A percentile compares a stretch with the other conserved stretches of the same genome.
Conservation (phyloP, 1,140 invertebrate genomes). For the Wiebesia pumilae region DNA sequence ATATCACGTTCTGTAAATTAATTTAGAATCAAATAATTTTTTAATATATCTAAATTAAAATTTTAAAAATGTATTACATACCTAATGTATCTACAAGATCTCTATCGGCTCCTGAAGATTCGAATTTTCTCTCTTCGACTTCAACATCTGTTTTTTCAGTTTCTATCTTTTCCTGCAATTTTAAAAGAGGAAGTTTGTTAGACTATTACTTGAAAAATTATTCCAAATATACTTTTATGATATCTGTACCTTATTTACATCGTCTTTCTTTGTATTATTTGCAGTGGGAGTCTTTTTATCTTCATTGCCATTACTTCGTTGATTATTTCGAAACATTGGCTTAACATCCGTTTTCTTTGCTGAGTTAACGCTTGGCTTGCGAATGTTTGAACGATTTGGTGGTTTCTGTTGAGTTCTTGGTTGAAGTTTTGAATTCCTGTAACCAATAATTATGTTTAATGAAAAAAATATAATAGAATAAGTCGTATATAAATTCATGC, state of each 20-base stretch:
- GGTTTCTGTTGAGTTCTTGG: constrained; percentile 70
- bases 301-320: constrained; percentile 69
- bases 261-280: constrained; percentile 70
- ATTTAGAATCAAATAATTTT: not conserved
- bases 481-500: not conserved
- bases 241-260: constrained; percentile 65
- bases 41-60: not conserved
- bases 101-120: constrained; percentile 90
- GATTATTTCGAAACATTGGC: constrained; percentile 60
- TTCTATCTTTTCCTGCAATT: constrained; percentile 76
- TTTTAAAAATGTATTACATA: constrained; percentile 62
- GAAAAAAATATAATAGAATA: not conserved
- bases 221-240: not conserved
- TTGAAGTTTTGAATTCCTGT: constrained; percentile 65
- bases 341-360: constrained; percentile 71
- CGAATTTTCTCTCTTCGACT: constrained; percentile 92
- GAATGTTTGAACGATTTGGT: constrained; percentile 69
- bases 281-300: constrained; percentile 74
- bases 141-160: constrained; percentile 82
- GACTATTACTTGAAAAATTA: not conserved
- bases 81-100: constrained; percentile 96
- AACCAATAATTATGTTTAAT: constrained; percentile 40
- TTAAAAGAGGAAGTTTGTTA: constrained; percentile 30
- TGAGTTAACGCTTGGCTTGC: constrained; percentile 67
- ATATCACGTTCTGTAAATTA: constrained; percentile 91